phyloP scores from a whole-genome alignment of 1,140 invertebrate genomes.

The Ceratitis capitata region DNA sequence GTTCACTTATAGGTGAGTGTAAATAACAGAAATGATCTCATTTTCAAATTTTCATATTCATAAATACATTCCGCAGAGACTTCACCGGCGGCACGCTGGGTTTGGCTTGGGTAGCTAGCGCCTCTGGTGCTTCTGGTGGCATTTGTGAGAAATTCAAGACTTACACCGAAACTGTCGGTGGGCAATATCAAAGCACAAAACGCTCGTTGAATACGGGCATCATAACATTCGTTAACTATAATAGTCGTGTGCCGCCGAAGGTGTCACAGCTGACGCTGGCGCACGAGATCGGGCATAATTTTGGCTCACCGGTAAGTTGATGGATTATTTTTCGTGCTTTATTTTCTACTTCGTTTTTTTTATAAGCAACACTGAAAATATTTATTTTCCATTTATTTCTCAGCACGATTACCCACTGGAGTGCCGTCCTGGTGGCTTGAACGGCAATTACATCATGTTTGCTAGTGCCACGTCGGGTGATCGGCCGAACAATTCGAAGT shows the following conservation, averaged over 20 bases:
- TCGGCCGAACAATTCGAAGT: constrained; percentile 93
- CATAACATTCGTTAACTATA: constrained; percentile 99
- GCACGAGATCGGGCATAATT: constrained; percentile 99
- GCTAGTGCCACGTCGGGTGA: constrained; percentile 94
- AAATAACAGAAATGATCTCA: background rate
- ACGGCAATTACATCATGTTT: constrained; percentile 98
- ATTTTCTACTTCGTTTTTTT: background rate
- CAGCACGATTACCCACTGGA: constrained; percentile 95
- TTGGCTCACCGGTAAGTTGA: constrained; percentile 90
- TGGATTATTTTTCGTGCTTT: background rate
- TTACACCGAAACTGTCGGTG: constrained; percentile 93
- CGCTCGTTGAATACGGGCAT: constrained; percentile 98
- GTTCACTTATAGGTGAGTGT: constrained; percentile 85
- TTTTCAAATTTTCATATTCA: background rate
- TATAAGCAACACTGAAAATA: background rate
- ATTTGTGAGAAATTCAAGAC: constrained; percentile 99
- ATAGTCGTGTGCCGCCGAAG: constrained; percentile 93
- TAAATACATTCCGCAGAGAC: constrained; percentile 71
- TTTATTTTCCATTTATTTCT: constrained; percentile 49
- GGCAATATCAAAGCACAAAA: constrained; percentile 92
- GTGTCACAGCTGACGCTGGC: constrained; percentile 98
- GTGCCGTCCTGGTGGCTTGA: constrained; percentile 87
- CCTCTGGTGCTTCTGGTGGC: constrained; percentile 94
- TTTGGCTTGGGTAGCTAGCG: constrained; percentile 97
- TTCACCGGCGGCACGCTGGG: constrained; percentile 95